Evolutionary conservation across 1,140 invertebrate species (phyloP), one percentile per base, ranked within the genome.

Genomic region (Cotesia vestalis): DNA sequence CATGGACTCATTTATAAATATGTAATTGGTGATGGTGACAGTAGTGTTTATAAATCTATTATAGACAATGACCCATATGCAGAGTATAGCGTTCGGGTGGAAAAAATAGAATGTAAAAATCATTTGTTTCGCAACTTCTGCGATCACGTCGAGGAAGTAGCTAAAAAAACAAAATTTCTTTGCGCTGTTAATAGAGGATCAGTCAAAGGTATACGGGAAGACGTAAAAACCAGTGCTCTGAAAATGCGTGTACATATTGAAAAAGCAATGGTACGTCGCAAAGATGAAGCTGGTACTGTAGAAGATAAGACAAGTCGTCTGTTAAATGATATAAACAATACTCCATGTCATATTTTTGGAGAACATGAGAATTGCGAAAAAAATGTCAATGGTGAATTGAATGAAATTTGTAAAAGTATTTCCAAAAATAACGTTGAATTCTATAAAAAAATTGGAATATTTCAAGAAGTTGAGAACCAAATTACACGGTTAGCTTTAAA

Each of bases 1-100:
- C 73, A 84, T 69, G 78, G 76, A 9, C n/a, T 83, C 0, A 78
- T 79, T 35, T 84, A 83, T 64, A 72, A 70, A 9, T 72, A 68
- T 34, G 12, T 85, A 2, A 79, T 85, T 51, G 76, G 76, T 9
- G 84, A 85, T 74, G 82, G 81, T 4, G 83, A 84, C 60, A 79
- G 79, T 38, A 81, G 74, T 60, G 77, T 77, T 12, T 80, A 80
- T 64, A 62, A 77, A 53, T 40, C 66, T 8, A 27, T 75, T 35
- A 9, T 61, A 4, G 53, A 77, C n/a, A 52, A 4, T 8, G 71
- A 74, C 66, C 75, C 75, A 4, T 79, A 77, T 66, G 52, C 75
- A 5, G 72, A n/a, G 52, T 78, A 52, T 4, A 5, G 71, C 1
- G 68, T 80, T 35, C 8, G 72, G 76, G 57, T 79, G 67, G 66